Evolutionary conservation across 1,140 invertebrate species (phyloP).

Genomic region (Mercenaria mercenaria): DNA sequence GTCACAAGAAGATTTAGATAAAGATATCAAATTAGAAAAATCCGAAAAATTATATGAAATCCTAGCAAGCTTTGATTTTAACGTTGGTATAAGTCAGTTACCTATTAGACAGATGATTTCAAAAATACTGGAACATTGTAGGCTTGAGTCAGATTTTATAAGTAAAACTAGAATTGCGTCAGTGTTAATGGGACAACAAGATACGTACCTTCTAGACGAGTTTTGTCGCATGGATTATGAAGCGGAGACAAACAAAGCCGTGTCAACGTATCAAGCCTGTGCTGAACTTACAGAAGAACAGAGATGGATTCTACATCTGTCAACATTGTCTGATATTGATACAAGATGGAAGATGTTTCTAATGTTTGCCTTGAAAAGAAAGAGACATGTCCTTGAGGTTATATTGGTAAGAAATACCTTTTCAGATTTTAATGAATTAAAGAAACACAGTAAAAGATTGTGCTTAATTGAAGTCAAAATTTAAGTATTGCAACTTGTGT

Average conservation of each 20-base stretch:
- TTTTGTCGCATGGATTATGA: slow-evolving; percentile 79
- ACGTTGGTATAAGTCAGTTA: slow-evolving; percentile 73
- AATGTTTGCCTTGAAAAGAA: slow-evolving; percentile 73
- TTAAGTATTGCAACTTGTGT: not conserved
- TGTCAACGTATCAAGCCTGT: slow-evolving; percentile 48
- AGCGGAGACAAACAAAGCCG: slow-evolving; percentile 62
- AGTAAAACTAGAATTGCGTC: slow-evolving; percentile 71
- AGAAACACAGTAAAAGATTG: not conserved
- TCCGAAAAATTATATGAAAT: slow-evolving; percentile 71
- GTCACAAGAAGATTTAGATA: slow-evolving; percentile 34
- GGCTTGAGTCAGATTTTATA: slow-evolving; percentile 32
- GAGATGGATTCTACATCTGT: slow-evolving; percentile 67
- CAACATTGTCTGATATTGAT: slow-evolving; percentile 44
- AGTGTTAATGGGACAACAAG: slow-evolving; percentile 72
- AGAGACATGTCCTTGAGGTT: slow-evolving; percentile 78
- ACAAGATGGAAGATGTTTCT: slow-evolving; percentile 77
- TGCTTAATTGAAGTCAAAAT: not conserved
- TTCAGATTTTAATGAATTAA: not conserved
- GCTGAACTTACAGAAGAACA: slow-evolving; percentile 73
- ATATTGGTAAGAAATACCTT: slow-evolving; percentile 72
- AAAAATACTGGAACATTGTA: slow-evolving; percentile 73
- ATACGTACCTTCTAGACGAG: slow-evolving; percentile 77
- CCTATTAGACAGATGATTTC: slow-evolving; percentile 76
- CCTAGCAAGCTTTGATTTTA: slow-evolving; percentile 76
- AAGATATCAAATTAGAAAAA: slow-evolving; percentile 37